These are phyloP conservation scores for Maccullochella peelii DNA, from an alignment of 2,113 vertebrate genomes.

Conservation along the genomic window DNA sequence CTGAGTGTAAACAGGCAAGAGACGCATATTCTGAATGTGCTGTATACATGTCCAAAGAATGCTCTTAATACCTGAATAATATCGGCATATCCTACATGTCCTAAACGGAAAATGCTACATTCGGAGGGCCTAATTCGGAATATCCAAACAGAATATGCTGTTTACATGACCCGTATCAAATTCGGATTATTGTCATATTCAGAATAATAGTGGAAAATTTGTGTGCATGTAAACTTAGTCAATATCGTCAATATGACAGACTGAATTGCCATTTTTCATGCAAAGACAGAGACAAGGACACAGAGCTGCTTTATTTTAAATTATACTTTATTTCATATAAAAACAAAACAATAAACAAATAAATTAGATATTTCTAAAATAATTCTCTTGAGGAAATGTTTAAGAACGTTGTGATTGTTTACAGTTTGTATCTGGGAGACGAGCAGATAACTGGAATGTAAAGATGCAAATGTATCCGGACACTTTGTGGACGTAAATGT, in stretches of 20 bases:
- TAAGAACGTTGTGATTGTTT: slow-evolving; percentile 74
- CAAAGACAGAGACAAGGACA: not conserved
- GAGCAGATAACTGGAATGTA: slow-evolving; percentile 64
- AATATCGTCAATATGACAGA: not conserved
- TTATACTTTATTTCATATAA: slow-evolving; percentile 89
- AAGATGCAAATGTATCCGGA: slow-evolving; percentile 23
- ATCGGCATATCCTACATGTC: too few relatives aligned
- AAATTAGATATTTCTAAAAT: slow-evolving; percentile 89
- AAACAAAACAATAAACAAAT: slow-evolving; percentile 88
- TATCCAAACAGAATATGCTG: too few relatives aligned
- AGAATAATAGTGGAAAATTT: too few relatives aligned
- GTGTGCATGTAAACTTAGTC: too few relatives aligned
- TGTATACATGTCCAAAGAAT: too few relatives aligned
- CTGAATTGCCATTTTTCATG: not conserved
- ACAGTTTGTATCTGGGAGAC: slow-evolving; percentile 43
- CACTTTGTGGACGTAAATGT: slow-evolving; percentile 26
- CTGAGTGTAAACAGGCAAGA: too few relatives aligned
- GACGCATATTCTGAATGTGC: too few relatives aligned
- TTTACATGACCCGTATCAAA: too few relatives aligned
- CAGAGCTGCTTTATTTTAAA: slow-evolving; percentile 80
- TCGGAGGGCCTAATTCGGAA: too few relatives aligned
- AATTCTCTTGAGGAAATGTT: slow-evolving; percentile 81
- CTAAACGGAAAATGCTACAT: too few relatives aligned
- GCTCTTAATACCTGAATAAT: too few relatives aligned
- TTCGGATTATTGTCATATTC: too few relatives aligned